A percentile compares a stretch with the other conserved stretches of the same genome.
These are phyloP conservation scores for Dynastes tityus DNA, from an alignment of 2,888 invertebrate genomes.

Conservation along the genomic window DNA sequence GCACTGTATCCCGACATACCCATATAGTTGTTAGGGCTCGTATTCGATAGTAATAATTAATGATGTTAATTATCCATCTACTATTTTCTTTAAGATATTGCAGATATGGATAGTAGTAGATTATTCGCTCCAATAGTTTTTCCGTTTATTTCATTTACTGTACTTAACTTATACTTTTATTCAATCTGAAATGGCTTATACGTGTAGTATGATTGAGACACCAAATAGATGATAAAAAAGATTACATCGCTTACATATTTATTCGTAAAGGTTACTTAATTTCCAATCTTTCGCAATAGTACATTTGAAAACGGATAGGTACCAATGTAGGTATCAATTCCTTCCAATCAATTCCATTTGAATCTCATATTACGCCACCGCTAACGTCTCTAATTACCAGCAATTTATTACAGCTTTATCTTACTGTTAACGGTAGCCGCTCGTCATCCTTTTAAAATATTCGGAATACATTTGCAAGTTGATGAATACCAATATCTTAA, in stretches of 20 bases:
- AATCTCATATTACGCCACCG: conserved; percentile 3
- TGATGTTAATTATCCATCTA: too few species aligned
- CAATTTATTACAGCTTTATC: conserved; percentile 30
- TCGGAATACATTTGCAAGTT: conserved; percentile 5
- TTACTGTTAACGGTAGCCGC: conserved; percentile 16
- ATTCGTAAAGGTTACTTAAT: conserved; percentile 7
- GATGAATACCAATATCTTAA: conserved; percentile 3
- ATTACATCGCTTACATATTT: not conserved
- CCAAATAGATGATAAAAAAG: not conserved
- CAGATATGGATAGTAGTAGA: too few species aligned
- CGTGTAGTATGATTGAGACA: not conserved
- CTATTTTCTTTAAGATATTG: too few species aligned
- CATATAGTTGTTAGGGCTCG: too few species aligned
- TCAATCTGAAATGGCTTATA: too few species aligned
- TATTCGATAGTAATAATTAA: too few species aligned
- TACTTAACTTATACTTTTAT: too few species aligned
- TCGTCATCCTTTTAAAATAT: conserved; percentile 6
- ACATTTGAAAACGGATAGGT: conserved; percentile 6
- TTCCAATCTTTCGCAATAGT: conserved; percentile 18
- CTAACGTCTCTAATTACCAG: conserved; percentile 19
- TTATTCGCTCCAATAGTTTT: too few species aligned
- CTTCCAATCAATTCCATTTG: conserved; percentile 24
- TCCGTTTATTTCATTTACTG: too few species aligned
- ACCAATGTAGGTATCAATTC: conserved; percentile 3
- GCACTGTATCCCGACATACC: too few species aligned